phyloP scores from a whole-genome alignment of 2,888 invertebrate genomes.

The Mythimna vitellina region DNA sequence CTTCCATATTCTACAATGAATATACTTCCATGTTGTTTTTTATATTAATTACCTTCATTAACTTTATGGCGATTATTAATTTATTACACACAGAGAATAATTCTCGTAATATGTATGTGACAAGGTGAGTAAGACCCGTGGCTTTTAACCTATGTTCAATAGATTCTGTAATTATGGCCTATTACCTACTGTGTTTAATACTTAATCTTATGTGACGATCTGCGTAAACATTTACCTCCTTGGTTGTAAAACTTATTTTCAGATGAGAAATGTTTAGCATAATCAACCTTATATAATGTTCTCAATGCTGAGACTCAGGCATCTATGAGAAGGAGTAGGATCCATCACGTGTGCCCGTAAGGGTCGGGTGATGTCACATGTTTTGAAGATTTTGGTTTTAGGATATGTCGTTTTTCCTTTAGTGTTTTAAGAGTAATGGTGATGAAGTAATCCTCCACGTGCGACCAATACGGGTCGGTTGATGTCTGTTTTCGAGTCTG shows the following conservation, averaged over 20 bases:
- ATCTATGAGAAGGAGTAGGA: no score
- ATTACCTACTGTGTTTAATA: slow-evolving; percentile 30
- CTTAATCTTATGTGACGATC: slow-evolving; percentile 13
- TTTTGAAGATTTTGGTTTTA: no score
- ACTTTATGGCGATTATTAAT: slow-evolving; percentile 34
- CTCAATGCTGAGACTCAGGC: no score
- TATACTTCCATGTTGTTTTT: slow-evolving; percentile 15
- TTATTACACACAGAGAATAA: slow-evolving; percentile 9
- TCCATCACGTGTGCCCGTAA: no score
- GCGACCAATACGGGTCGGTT: no score
- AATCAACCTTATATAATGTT: no score
- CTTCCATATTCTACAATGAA: background rate
- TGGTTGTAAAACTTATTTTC: background rate
- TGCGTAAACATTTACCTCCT: slow-evolving; percentile 9
- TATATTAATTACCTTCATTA: slow-evolving; percentile 15
- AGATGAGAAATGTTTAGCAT: background rate
- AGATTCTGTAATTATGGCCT: slow-evolving; percentile 46
- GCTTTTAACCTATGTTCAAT: slow-evolving; percentile 39
- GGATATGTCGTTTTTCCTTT: no score
- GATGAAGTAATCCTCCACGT: no score
- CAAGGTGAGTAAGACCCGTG: slow-evolving; percentile 41
- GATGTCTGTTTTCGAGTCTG: no score
- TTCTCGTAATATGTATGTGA: slow-evolving; percentile 35
- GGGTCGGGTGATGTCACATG: no score
- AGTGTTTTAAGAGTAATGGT: no score